Percentiles rank a stretch among this genome's conserved stretches.
Conservation (phyloP, 2,888 invertebrate species). For the Caenorhabditis drosophilae region DNA sequence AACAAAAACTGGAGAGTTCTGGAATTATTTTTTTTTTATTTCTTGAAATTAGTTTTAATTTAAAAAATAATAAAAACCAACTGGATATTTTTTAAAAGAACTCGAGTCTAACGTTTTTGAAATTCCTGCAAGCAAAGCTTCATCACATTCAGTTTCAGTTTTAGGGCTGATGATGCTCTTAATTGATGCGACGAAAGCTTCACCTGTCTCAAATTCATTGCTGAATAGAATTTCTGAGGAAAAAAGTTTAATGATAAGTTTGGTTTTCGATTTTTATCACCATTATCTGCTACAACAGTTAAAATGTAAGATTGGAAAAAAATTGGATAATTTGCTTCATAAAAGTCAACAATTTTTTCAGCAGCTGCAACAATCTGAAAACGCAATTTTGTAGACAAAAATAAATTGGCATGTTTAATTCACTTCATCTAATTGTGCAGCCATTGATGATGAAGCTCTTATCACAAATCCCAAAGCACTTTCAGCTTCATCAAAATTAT, state of each 20-base stretch:
- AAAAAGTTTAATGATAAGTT: background rate
- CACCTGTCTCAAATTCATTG: conserved; percentile 20
- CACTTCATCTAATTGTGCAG: conserved; percentile 30
- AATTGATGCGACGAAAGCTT: conserved; percentile 28
- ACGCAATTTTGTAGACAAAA: background rate
- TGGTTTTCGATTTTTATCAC: conserved; percentile 4
- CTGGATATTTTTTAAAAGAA: conserved; percentile 40
- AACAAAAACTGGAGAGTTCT: conserved; percentile 53
- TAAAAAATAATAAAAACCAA: too few species aligned
- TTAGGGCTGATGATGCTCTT: conserved; percentile 26
- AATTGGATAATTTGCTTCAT: conserved; percentile 25
- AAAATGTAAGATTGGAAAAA: conserved; percentile 43
- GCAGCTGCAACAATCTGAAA: conserved; percentile 35
- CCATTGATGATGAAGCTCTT: conserved; percentile 40
- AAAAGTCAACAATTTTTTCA: conserved; percentile 22
- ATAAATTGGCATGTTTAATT: background rate
- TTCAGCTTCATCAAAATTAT: conserved; percentile 36
- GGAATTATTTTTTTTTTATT: conserved; percentile 7
- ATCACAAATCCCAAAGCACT: conserved; percentile 53
- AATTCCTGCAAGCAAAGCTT: conserved; percentile 40
- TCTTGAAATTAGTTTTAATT: conserved; percentile 2
- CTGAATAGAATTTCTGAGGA: conserved; percentile 32
- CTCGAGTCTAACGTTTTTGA: conserved; percentile 16
- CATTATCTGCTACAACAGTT: conserved; percentile 45
- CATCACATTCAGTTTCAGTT: conserved; percentile 48